A percentile compares a stretch with the other conserved stretches of the same genome.
Conservation (phyloP, 2,888 invertebrate species). For the Cryptus viduatorius region DNA sequence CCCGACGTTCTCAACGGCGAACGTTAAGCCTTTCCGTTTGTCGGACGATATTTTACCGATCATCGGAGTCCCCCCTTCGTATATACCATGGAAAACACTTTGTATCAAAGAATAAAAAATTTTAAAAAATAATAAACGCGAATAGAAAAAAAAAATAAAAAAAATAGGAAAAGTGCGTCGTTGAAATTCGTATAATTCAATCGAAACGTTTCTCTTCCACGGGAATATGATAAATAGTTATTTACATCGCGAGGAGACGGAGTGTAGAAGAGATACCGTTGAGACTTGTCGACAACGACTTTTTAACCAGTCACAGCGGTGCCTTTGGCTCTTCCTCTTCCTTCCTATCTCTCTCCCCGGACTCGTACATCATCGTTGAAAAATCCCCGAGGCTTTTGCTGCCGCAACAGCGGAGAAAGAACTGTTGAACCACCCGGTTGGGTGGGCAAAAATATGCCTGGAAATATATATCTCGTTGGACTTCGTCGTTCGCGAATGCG, state of each 20-base stretch:
- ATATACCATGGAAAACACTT: neutral
- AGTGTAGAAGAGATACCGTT: slow-evolving; percentile 47
- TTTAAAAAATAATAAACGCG: no score
- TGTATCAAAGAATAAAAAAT: neutral
- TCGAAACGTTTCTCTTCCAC: slow-evolving; percentile 17
- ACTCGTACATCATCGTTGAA: slow-evolving; percentile 62
- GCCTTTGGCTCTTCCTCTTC: slow-evolving; percentile 37
- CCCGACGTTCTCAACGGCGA: slow-evolving; percentile 40
- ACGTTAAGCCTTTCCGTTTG: slow-evolving; percentile 38
- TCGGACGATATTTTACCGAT: neutral
- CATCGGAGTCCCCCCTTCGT: no score
- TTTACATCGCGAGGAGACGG: slow-evolving; percentile 38
- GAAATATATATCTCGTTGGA: slow-evolving; percentile 35
- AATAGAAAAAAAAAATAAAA: neutral
- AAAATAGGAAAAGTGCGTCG: neutral
- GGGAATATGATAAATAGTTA: slow-evolving; percentile 54
- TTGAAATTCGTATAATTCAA: slow-evolving; percentile 35
- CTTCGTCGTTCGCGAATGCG: slow-evolving; percentile 47
- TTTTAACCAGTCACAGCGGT: slow-evolving; percentile 51
- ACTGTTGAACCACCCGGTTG: neutral
- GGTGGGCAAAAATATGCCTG: slow-evolving; percentile 44
- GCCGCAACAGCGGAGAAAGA: slow-evolving; percentile 23
- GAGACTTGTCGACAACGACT: slow-evolving; percentile 57
- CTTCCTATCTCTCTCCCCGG: slow-evolving; percentile 27
- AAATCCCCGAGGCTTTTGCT: slow-evolving; percentile 2